Conservation (phyloP, 2,113 vertebrate genomes). For the Hippocampus barbouri region DNA sequence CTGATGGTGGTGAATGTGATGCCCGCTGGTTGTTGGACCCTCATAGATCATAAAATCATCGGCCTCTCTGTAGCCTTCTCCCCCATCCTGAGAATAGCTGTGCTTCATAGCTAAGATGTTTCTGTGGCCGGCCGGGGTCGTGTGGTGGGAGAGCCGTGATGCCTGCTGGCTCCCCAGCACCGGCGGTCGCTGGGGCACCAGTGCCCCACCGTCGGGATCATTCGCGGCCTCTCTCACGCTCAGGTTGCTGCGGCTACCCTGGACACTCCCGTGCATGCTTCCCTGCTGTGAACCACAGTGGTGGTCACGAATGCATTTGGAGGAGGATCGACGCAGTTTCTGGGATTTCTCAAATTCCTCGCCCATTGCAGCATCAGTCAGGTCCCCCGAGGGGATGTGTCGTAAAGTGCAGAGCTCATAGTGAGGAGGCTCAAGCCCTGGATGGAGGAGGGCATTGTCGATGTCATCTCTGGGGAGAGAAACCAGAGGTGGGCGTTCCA, state of each 20-base stretch:
- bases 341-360: slow-evolving; percentile 92
- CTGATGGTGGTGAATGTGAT: slow-evolving; percentile 61
- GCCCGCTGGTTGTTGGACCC: slow-evolving; percentile 80
- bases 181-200: slow-evolving; percentile 65
- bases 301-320: slow-evolving; percentile 94
- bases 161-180: slow-evolving; percentile 47
- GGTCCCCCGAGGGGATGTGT: slow-evolving; percentile 78
- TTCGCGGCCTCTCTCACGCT: slow-evolving; percentile 84
- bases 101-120: slow-evolving; percentile 96
- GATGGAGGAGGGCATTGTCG: slow-evolving; percentile 90
- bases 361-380: slow-evolving; percentile 79
- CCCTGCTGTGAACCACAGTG: slow-evolving; percentile 94
- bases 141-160: slow-evolving; percentile 48
- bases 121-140: slow-evolving; percentile 75
- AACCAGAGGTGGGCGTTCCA: too few relatives aligned
- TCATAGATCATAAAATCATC: slow-evolving; percentile 76
- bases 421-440: slow-evolving; percentile 92
- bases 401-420: slow-evolving; percentile 94
- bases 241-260: slow-evolving; percentile 92
- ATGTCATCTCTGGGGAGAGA: slow-evolving; percentile 78
- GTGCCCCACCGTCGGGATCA: slow-evolving; percentile 72
- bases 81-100: slow-evolving; percentile 92
- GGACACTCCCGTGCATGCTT: slow-evolving; percentile 80
- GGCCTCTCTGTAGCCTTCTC: slow-evolving; percentile 81
- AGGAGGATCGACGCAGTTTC: slow-evolving; percentile 86